phyloP scores from a whole-genome alignment of 2,113 vertebrate genomes.

The Panthera leo region DNA sequence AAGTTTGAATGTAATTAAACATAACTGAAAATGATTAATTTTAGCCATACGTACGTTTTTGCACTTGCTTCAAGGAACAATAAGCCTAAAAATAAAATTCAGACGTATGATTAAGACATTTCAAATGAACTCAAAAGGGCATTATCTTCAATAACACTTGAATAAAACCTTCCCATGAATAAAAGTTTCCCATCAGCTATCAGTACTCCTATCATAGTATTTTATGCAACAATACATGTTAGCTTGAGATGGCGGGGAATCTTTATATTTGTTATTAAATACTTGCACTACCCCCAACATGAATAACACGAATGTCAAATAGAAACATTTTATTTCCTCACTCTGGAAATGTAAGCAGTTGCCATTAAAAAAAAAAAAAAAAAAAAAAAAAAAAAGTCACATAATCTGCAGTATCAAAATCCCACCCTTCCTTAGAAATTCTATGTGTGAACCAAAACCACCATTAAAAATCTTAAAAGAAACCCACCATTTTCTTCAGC shows the following conservation, averaged over 20 bases:
- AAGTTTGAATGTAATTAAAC: conserved; percentile 12
- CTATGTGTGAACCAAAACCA: neutral
- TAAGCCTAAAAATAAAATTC: conserved; percentile 89
- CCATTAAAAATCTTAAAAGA: conserved; percentile 38
- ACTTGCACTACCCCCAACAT: neutral
- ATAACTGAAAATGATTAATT: neutral
- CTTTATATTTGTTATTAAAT: neutral
- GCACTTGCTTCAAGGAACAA: conserved; percentile 98
- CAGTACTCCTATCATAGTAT: neutral
- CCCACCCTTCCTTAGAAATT: conserved; percentile 26
- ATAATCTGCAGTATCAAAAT: conserved; percentile 50
- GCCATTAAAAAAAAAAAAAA: neutral
- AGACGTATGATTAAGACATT: conserved; percentile 73
- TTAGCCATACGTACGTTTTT: conserved; percentile 93
- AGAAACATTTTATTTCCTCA: conserved; percentile 39
- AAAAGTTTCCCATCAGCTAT: neutral
- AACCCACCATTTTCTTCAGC: conserved; percentile 97
- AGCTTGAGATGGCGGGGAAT: neutral
- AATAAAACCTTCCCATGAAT: neutral
- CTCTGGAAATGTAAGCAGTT: neutral
- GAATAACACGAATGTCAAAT: neutral
- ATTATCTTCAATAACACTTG: neutral
- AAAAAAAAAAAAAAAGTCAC: neutral
- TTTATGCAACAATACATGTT: neutral
- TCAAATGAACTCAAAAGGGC: neutral